Conservation (phyloP, 2,888 invertebrate species). For the Siphonodentalium dalli region DNA sequence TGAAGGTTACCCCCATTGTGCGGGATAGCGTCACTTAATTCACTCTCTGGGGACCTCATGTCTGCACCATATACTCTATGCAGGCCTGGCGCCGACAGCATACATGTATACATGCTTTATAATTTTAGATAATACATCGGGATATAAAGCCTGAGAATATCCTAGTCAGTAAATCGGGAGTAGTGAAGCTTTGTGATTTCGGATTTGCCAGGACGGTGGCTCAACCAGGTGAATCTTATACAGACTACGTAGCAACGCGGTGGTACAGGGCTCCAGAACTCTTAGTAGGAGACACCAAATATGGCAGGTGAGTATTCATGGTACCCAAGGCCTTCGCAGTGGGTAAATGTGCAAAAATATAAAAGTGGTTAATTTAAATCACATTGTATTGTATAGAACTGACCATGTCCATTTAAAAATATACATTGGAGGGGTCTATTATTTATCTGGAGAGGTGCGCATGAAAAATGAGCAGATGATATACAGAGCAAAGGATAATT, state of each 20-base stretch:
- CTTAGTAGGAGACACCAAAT: conserved; percentile 76
- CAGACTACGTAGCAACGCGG: conserved; percentile 86
- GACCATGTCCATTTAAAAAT: too few relatives aligned
- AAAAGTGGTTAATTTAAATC: too few relatives aligned
- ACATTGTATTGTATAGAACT: too few relatives aligned
- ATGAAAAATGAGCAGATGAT: too few relatives aligned
- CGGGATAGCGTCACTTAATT: too few relatives aligned
- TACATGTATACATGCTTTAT: conserved; percentile 2
- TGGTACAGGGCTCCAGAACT: conserved; percentile 90
- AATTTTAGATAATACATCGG: conserved; percentile 75
- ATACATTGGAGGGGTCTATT: too few relatives aligned
- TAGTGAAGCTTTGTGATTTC: conserved; percentile 90
- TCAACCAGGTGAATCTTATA: conserved; percentile 78
- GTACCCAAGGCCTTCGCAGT: too few relatives aligned
- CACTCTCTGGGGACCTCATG: too few relatives aligned
- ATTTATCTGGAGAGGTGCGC: too few relatives aligned
- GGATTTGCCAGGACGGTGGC: conserved; percentile 82
- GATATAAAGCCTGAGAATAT: conserved; percentile 92
- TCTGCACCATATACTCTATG: background rate
- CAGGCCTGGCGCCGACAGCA: background rate
- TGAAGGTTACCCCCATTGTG: too few relatives aligned
- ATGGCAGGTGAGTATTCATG: conserved; percentile 69
- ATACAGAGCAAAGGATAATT: too few relatives aligned
- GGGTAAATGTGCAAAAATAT: too few relatives aligned
- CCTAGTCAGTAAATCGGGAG: conserved; percentile 76